Conservation (phyloP, 2,113 vertebrate species). For the Upupa epops region DNA sequence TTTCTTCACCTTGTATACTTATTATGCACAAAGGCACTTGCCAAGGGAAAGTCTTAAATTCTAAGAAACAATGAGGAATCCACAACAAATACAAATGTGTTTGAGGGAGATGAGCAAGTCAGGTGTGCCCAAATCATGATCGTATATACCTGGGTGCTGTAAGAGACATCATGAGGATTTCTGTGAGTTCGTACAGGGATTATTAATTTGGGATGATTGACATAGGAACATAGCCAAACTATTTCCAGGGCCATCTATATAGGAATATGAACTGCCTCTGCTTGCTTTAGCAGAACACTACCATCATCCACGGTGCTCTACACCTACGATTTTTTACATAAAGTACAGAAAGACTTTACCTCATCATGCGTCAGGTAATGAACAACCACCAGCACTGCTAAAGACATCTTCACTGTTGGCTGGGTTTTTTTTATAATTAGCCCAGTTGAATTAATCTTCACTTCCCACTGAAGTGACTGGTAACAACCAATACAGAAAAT, state of each 20-base stretch:
- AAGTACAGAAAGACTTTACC: not conserved
- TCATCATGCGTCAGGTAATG: not conserved
- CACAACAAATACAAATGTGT: not conserved
- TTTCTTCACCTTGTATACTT: not conserved
- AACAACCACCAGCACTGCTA: not conserved
- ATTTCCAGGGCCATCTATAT: not conserved
- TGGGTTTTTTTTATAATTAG: not conserved
- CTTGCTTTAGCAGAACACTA: not conserved
- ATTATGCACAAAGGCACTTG: not conserved
- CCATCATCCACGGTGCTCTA: not conserved
- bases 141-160: rapidly evolving
- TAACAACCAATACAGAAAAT: not conserved
- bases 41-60: not conserved
- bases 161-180: not conserved
- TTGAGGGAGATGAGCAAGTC: not conserved
- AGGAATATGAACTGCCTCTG: not conserved
- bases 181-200: not conserved
- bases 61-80: not conserved
- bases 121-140: rapidly evolving
- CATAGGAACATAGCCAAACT: not conserved
- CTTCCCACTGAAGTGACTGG: not conserved
- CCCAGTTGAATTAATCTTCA: not conserved
- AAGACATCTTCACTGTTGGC: not conserved
- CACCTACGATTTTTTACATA: not conserved
- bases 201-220: not conserved